Evolutionary conservation across 2,797 vertebrate genomes (phyloP), one percentile per base, ranked within the genome.

Genomic region (Lemur catta): DNA sequence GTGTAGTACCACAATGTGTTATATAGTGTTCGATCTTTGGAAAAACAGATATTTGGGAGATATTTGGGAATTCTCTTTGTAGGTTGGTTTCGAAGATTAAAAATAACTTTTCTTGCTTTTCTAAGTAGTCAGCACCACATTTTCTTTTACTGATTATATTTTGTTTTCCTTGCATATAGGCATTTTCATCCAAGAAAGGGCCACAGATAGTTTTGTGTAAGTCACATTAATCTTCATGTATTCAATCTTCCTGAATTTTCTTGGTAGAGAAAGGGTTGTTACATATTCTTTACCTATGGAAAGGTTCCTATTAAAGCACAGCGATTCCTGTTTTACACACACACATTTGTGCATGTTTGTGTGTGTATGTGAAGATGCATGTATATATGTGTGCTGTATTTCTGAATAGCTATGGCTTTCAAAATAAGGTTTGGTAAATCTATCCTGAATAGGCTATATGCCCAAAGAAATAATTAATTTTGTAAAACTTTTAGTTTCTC

Each of bases 41-140:
- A 61, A 87, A 92, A 93, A 24, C 8, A 75, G 10, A 11, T 63
- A 67, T 79, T 84, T 96, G 43, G 35, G 35, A 79, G 10, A 13
- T 61, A 72, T 78, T 84, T 96, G 52, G 38, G 35, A 55, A 97
- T 88, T 90, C 75, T 81, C 72, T 93, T 88, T 95, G 87, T 69
- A 93, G 38, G 61, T 91, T 85, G 43, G 43, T 93, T 88, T 84
- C 71, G 59, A 97, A 93, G 50, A 91, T 50, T 41, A 48, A 26
- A 97, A 93, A 69, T 79, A 38, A 43, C 10, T 65, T 93, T 72
- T 72, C 46, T 65, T 72, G 11, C 14, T 84, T 89, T 71, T 71
- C 28, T 79, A 88, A 79, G 63, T 35, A 41, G 43, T 33, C 9
- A 24, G 24, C 15, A 43, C 33, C 30, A 3, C 35, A 41, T 78